phyloP scores from a whole-genome alignment of 2,113 vertebrate species.

The Nymphicus hollandicus region DNA sequence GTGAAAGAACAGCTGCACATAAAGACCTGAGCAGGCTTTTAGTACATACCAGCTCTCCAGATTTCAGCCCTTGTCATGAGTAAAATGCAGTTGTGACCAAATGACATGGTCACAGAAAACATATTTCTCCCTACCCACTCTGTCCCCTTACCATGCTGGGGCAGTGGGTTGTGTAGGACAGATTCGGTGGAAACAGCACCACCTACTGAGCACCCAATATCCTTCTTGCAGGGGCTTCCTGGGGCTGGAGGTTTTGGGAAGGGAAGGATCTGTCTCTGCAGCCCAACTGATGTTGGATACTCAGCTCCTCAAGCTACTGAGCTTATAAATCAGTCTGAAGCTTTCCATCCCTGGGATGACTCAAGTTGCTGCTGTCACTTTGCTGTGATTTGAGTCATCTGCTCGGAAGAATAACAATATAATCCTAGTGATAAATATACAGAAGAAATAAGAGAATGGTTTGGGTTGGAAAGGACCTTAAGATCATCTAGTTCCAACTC shows the following conservation, averaged over 20 bases:
- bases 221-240: not conserved
- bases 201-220: not conserved
- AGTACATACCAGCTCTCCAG: rapidly evolving
- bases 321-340: not conserved
- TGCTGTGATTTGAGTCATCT: not conserved
- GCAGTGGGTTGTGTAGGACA: not conserved
- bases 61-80: not conserved
- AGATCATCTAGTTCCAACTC: not conserved
- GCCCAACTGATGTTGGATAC: not conserved
- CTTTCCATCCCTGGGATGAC: not conserved
- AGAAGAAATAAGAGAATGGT: not conserved
- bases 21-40: not conserved
- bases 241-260: not conserved
- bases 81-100: not conserved
- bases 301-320: not conserved
- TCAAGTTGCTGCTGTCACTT: not conserved
- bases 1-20: not conserved
- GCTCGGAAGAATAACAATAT: not conserved
- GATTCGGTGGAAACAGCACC: slow-evolving; percentile 22
- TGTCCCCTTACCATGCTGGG: not conserved
- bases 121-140: not conserved
- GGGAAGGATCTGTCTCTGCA: not conserved
- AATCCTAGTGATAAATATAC: not conserved
- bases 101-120: not conserved
- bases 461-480: not conserved